phyloP scores from a whole-genome alignment of 1,140 invertebrate genomes.

The Anastrepha ludens region DNA sequence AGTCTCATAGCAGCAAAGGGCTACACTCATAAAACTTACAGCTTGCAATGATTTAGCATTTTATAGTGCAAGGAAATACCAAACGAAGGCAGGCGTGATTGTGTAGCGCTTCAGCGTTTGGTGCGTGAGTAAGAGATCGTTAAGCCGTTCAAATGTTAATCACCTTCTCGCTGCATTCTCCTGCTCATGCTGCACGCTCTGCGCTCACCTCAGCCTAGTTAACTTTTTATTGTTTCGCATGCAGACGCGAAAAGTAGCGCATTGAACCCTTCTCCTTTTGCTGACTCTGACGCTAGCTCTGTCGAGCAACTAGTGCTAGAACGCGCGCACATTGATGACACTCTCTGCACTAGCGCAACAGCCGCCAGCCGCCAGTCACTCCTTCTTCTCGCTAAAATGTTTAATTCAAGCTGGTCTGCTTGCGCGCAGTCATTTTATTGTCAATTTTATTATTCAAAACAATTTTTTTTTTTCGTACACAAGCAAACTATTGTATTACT shows the following conservation, averaged over 20 bases:
- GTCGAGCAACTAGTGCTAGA: background rate
- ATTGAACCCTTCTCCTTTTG: constrained; percentile 22
- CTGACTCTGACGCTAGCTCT: background rate
- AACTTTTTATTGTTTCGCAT: constrained; percentile 44
- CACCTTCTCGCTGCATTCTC: constrained; percentile 21
- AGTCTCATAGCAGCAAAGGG: background rate
- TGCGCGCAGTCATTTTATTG: background rate
- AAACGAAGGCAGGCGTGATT: background rate
- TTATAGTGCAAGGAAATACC: background rate
- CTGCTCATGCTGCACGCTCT: no score
- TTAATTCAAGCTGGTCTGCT: background rate
- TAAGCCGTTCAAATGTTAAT: constrained; percentile 51
- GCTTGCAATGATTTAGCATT: constrained; percentile 47
- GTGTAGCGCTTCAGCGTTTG: background rate
- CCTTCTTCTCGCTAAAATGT: background rate
- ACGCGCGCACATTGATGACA: background rate
- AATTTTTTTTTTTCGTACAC: background rate
- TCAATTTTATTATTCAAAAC: constrained; percentile 39
- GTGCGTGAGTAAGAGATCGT: constrained; percentile 34
- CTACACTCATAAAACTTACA: background rate
- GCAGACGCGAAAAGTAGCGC: constrained; percentile 28
- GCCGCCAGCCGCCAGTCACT: background rate
- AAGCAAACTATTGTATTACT: background rate
- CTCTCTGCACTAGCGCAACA: background rate
- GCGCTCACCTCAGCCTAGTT: background rate